Evolutionary conservation across 35 echinoderm and acorn worm species (phyloP).

Genomic region (Amphiura filiformis): DNA sequence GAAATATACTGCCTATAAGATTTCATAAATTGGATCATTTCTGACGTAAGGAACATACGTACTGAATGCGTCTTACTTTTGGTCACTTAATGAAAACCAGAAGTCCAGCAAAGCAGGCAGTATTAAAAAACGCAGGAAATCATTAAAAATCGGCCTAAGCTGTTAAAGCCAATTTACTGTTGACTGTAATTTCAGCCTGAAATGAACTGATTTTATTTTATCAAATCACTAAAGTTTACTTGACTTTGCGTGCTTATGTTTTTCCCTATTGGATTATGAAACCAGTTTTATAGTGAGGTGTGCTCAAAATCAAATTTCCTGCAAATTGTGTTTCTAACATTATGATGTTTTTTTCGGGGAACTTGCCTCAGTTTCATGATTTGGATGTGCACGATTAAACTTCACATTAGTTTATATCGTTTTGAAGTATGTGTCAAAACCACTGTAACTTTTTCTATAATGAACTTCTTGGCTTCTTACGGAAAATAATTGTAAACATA

Average conservation of each 20-base stretch:
- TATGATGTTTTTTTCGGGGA: not conserved
- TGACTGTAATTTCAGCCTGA: not conserved
- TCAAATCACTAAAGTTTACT: not conserved
- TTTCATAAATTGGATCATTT: too few relatives aligned
- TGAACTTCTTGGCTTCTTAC: too few relatives aligned
- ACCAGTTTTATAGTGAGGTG: not conserved
- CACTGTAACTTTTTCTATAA: too few relatives aligned
- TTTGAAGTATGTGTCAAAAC: too few relatives aligned
- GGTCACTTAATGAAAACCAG: not conserved
- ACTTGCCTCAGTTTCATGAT: not conserved
- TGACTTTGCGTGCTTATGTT: not conserved
- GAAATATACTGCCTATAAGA: too few relatives aligned
- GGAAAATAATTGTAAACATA: too few relatives aligned
- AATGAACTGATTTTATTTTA: not conserved
- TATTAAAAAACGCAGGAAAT: not conserved
- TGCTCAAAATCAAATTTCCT: not conserved
- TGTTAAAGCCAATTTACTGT: not conserved
- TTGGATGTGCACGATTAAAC: too few relatives aligned
- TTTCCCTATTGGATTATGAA: not conserved
- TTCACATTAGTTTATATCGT: too few relatives aligned
- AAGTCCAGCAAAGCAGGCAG: not conserved
- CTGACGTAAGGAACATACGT: too few relatives aligned
- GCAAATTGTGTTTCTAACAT: constrained; percentile 15
- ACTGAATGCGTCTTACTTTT: too few relatives aligned
- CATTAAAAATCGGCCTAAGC: not conserved